Conservation (phyloP, 2,888 invertebrate genomes). For the Sphaerophoria rueppellii region DNA sequence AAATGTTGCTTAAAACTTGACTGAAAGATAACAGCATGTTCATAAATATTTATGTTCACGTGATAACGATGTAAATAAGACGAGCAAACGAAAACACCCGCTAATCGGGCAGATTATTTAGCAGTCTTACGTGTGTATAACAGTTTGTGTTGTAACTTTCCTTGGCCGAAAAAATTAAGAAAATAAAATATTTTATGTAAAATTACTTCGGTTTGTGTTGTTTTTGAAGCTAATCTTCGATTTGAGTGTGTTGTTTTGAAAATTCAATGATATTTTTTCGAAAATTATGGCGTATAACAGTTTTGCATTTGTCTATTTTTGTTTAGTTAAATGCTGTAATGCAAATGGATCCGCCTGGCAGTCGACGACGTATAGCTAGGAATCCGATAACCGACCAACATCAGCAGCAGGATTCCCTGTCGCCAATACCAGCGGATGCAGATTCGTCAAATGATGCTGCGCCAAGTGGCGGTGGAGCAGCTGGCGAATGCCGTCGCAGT, state of each 20-base stretch:
- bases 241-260: conserved; percentile 51
- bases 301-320: conserved; percentile 18
- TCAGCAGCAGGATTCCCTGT: conserved; percentile 39
- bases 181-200: conserved; percentile 14
- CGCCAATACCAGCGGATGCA: conserved; percentile 42
- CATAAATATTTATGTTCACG: not conserved
- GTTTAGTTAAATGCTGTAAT: conserved; percentile 47
- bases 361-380: conserved; percentile 35
- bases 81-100: not conserved
- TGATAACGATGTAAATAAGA: conserved; percentile 18
- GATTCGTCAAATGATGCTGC: conserved; percentile 49
- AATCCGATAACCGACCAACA: conserved; percentile 11
- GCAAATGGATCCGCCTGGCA: conserved; percentile 61
- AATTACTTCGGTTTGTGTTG: conserved; percentile 16
- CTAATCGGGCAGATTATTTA: not conserved
- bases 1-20: not conserved
- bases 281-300: conserved; percentile 50
- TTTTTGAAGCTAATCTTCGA: conserved; percentile 51
- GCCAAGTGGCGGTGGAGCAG: not conserved
- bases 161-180: conserved; percentile 34
- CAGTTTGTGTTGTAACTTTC: conserved; percentile 68
- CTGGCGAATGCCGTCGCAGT: conserved; percentile 79
- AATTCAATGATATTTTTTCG: not conserved
- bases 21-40: conserved; percentile 11
- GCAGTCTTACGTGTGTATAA: conserved; percentile 54